Percentiles rank a stretch among this genome's conserved stretches.
Evolutionary conservation across 37 sponge, comb jelly and placozoan genomes (phyloP).

Genomic region (Oopsacas minuta): DNA sequence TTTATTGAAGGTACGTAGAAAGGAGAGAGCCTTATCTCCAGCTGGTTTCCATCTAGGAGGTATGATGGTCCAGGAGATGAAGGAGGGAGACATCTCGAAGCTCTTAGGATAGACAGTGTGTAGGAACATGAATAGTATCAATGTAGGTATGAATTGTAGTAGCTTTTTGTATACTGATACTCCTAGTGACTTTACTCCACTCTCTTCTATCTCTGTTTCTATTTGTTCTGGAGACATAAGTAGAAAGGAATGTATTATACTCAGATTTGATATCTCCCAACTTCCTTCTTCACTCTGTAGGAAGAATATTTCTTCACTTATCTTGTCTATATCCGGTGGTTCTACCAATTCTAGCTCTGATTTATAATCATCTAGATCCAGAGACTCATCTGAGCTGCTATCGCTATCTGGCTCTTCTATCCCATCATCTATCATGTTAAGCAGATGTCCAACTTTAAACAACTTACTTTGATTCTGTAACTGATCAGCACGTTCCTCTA

Average conservation of each 20-base stretch:
- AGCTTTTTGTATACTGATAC: background rate
- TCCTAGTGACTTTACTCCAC: slow-evolving; percentile 11
- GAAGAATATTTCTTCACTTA: background rate
- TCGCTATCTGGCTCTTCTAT: too few species aligned
- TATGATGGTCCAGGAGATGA: background rate
- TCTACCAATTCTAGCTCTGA: too few species aligned
- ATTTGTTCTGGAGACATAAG: background rate
- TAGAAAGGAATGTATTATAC: background rate
- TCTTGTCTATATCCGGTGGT: background rate
- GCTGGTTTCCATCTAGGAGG: background rate
- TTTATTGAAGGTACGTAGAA: slow-evolving; percentile 3
- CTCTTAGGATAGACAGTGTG: background rate
- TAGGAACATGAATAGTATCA: background rate
- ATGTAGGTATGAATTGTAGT: background rate
- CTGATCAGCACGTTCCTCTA: too few species aligned
- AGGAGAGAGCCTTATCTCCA: background rate
- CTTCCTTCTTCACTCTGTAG: background rate
- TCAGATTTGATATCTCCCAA: background rate
- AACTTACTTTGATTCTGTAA: too few species aligned
- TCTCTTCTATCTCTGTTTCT: background rate
- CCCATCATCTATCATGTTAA: too few species aligned
- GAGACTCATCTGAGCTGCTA: too few species aligned
- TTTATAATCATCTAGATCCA: too few species aligned
- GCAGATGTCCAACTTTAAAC: too few species aligned
- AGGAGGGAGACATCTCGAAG: slow-evolving; percentile 17